Evolutionary conservation across 2,797 vertebrate species (phyloP).

Genomic region (Liasis olivaceus): DNA sequence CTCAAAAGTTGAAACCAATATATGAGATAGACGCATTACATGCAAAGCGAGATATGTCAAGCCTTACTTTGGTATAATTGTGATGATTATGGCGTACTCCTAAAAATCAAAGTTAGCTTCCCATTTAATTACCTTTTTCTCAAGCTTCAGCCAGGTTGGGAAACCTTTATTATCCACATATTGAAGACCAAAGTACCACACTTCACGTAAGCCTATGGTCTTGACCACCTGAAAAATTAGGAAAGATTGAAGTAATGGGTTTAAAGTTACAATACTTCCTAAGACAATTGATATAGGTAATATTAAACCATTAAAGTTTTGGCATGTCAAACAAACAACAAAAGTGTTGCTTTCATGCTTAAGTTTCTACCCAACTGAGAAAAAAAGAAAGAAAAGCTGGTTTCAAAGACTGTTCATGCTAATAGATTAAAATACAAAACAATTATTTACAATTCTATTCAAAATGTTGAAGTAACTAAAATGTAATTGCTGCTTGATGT

Average conservation of each 20-base stretch:
- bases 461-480: not conserved
- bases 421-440: not conserved
- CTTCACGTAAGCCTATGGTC: conserved; percentile 92
- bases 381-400: not conserved
- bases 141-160: conserved; percentile 92
- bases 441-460: not conserved
- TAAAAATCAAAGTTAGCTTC: conserved; percentile 44
- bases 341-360: not conserved
- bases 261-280: not conserved
- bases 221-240: conserved; percentile 87
- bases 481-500: not conserved
- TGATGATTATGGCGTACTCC: no score
- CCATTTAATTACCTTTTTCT: conserved; percentile 88
- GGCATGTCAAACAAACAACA: not conserved
- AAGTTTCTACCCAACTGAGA: not conserved
- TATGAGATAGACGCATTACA: no score
- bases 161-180: conserved; percentile 91
- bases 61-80: no score
- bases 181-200: conserved; percentile 98
- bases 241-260: fast-evolving
- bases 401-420: not conserved
- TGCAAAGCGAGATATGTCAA: no score
- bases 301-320: not conserved
- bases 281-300: not conserved
- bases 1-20: no score